phyloP scores from a whole-genome alignment of 2,113 vertebrate genomes.

The Leiothrix lutea region DNA sequence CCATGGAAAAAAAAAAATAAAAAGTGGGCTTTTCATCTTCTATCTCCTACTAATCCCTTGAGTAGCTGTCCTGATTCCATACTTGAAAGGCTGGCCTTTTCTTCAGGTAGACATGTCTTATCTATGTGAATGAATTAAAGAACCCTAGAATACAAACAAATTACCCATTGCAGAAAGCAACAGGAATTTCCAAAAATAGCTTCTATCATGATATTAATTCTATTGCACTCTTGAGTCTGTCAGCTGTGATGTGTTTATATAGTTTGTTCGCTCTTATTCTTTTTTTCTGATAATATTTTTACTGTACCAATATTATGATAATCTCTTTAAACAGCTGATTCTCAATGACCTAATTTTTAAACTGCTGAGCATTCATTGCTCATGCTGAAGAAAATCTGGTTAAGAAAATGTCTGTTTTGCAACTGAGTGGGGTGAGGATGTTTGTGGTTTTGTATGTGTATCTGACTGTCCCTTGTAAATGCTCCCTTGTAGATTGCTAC shows the following conservation, averaged over 20 bases:
- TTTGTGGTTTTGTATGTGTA: neutral
- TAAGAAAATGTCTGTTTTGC: neutral
- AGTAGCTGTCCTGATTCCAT: neutral
- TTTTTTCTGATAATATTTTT: neutral
- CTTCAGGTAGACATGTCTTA: neutral
- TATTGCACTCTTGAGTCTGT: neutral
- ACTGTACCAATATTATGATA: neutral
- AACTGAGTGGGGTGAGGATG: neutral
- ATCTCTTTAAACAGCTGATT: conserved; percentile 9
- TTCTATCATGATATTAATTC: neutral
- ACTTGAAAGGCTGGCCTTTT: neutral
- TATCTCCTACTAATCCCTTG: neutral
- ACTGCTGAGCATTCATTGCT: neutral
- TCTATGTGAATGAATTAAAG: neutral
- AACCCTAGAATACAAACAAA: neutral
- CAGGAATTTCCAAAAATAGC: neutral
- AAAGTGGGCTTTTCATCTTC: neutral
- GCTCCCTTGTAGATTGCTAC: neutral
- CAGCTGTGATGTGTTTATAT: neutral
- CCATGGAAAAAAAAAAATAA: neutral
- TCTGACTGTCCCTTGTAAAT: neutral
- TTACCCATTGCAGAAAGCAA: neutral
- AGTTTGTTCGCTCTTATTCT: neutral
- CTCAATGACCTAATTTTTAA: conserved; percentile 14
- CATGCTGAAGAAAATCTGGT: neutral